These are phyloP conservation scores for Drosophila santomea DNA, from an alignment of 1,140 invertebrate species.

Conservation along the genomic window DNA sequence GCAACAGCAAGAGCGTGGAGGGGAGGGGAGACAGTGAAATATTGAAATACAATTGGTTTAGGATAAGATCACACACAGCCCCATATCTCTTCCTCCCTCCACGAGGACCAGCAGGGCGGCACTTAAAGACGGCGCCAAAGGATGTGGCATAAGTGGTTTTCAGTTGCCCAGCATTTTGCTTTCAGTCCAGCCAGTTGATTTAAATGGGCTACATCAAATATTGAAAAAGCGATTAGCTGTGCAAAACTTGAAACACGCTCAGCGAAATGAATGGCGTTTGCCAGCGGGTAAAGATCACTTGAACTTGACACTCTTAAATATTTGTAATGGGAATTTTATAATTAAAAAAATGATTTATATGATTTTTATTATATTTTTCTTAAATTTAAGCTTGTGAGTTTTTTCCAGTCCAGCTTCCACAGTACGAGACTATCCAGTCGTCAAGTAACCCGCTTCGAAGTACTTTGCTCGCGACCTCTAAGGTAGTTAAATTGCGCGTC, in stretches of 20 bases:
- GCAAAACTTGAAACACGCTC: background rate
- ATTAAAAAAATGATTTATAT: too few species aligned
- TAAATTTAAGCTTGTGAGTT: background rate
- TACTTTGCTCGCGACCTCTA: constrained; percentile 32
- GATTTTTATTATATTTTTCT: too few species aligned
- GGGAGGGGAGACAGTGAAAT: constrained; percentile 66
- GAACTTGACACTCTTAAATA: too few species aligned
- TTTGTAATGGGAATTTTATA: too few species aligned
- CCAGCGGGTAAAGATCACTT: background rate
- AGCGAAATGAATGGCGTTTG: background rate
- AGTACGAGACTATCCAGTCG: constrained; percentile 13
- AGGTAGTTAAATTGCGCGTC: constrained; percentile 69
- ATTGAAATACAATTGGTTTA: constrained; percentile 79
- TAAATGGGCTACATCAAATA: constrained; percentile 30
- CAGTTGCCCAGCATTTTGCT: constrained; percentile 4
- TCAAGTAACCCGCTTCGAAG: constrained; percentile 11
- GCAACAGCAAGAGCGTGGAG: constrained; percentile 57
- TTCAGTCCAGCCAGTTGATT: constrained; percentile 24
- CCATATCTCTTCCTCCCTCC: background rate
- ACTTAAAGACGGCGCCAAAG: constrained; percentile 25
- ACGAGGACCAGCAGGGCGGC: constrained; percentile 14
- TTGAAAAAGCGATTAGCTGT: constrained; percentile 12
- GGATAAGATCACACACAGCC: constrained; percentile 24
- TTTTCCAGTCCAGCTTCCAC: background rate
- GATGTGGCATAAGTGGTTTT: constrained; percentile 28